These are phyloP conservation scores for Lobophora halterata DNA, from an alignment of 2,888 invertebrate species.

Conservation along the genomic window DNA sequence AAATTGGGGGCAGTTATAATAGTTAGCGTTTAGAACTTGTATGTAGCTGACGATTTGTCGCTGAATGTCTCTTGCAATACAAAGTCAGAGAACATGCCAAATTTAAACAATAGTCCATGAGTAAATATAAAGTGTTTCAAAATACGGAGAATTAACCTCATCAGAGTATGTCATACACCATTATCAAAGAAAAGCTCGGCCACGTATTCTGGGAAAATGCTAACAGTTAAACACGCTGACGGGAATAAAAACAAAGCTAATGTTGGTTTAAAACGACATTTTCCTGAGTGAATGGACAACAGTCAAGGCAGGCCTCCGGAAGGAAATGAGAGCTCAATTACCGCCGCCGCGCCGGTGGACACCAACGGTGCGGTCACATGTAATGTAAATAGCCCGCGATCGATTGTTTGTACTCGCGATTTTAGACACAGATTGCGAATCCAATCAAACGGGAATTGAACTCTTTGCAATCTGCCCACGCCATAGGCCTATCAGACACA, in stretches of 20 bases:
- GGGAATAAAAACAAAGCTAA: conserved; percentile 29
- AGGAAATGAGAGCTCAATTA: conserved; percentile 72
- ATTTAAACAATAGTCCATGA: not conserved
- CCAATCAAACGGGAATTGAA: conserved; percentile 21
- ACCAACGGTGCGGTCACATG: conserved; percentile 57
- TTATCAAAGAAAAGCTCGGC: too few relatives aligned
- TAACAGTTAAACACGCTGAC: conserved; percentile 14
- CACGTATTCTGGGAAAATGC: not conserved
- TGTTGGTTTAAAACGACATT: conserved; percentile 39
- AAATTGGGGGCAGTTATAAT: conserved; percentile 31
- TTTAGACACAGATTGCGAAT: conserved; percentile 30
- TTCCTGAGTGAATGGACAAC: conserved; percentile 42
- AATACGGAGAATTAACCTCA: not conserved
- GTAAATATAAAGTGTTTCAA: too few relatives aligned
- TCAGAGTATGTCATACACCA: too few relatives aligned
- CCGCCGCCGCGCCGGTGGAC: conserved; percentile 54
- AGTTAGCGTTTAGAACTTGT: conserved; percentile 23
- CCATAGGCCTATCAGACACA: conserved; percentile 13
- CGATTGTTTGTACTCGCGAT: conserved; percentile 40
- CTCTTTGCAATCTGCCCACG: conserved; percentile 13
- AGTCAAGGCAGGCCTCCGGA: conserved; percentile 63
- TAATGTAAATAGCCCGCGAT: conserved; percentile 51
- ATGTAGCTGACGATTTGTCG: too few relatives aligned
- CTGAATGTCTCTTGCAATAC: not conserved
- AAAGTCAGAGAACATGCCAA: not conserved